A percentile compares a stretch with the other conserved stretches of the same genome.
These are phyloP conservation scores for Cryptus armator DNA, from an alignment of 2,888 invertebrate genomes.

Conservation along the genomic window DNA sequence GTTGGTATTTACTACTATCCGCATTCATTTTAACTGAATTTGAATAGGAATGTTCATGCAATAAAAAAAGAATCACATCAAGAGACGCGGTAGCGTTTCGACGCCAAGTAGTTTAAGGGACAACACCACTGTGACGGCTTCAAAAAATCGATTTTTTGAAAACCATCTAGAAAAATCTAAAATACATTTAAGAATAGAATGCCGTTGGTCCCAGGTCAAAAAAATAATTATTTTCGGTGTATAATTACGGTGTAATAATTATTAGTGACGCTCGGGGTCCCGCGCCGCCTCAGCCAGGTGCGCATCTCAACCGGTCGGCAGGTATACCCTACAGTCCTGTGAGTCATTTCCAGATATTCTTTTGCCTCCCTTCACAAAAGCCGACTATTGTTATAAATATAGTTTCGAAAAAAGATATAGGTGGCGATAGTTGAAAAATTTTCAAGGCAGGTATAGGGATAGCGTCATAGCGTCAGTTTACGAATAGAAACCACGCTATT, in stretches of 20 bases:
- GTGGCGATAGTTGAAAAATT: slow-evolving; percentile 13
- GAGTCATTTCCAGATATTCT: not conserved
- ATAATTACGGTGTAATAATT: slow-evolving; percentile 59
- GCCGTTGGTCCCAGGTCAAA: slow-evolving; percentile 52
- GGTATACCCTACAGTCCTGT: not conserved
- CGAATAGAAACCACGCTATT: slow-evolving; percentile 56
- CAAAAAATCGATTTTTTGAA: slow-evolving; percentile 60
- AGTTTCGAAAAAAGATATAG: not conserved
- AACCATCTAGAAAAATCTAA: slow-evolving; percentile 53
- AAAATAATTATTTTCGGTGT: slow-evolving; percentile 58
- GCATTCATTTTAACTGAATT: no score
- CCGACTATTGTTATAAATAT: slow-evolving; percentile 40
- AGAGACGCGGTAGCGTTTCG: no score
- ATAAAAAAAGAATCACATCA: no score
- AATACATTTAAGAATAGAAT: slow-evolving; percentile 50
- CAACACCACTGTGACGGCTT: slow-evolving; percentile 48
- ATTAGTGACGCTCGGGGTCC: slow-evolving; percentile 26
- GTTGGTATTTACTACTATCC: no score
- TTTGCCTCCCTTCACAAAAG: slow-evolving; percentile 3
- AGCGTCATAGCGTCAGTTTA: slow-evolving; percentile 53
- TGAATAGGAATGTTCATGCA: no score
- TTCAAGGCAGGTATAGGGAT: slow-evolving; percentile 43
- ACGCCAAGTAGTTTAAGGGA: no score
- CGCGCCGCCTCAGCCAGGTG: not conserved
- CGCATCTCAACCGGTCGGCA: not conserved